phyloP scores from a whole-genome alignment of 2,113 vertebrate species.

The Muntiacus muntjak region DNA sequence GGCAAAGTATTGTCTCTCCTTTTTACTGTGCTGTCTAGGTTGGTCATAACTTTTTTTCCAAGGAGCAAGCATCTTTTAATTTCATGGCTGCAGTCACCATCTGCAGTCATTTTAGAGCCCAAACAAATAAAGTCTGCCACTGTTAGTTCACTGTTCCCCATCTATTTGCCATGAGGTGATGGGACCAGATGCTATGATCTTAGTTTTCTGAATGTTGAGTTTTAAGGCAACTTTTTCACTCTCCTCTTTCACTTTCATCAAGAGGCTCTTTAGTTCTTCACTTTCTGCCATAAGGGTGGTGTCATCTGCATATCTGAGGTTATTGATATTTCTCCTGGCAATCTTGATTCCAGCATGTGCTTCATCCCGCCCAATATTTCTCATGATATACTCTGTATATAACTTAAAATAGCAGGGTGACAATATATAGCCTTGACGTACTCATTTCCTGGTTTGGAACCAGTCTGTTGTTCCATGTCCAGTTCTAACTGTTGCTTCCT shows the following conservation, averaged over 20 bases:
- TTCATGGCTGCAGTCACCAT: neutral
- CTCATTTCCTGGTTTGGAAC: too few species aligned
- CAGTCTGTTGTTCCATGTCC: too few species aligned
- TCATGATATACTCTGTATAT: too few species aligned
- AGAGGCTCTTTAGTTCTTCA: neutral
- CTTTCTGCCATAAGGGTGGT: neutral
- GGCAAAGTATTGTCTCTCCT: neutral
- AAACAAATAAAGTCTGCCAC: neutral
- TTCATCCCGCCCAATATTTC: neutral
- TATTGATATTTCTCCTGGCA: neutral
- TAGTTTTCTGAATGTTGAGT: neutral
- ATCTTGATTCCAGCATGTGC: neutral
- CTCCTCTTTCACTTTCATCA: neutral
- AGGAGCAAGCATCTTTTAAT: neutral
- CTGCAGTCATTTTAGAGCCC: neutral
- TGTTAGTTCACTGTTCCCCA: neutral
- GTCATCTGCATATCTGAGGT: neutral
- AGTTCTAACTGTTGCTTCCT: neutral
- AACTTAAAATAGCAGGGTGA: too few species aligned
- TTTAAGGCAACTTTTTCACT: neutral
- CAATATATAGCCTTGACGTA: too few species aligned
- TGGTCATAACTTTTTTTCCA: neutral
- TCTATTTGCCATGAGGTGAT: neutral
- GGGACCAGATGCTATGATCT: neutral
- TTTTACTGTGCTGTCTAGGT: neutral